phyloP scores from a whole-genome alignment of 2,113 vertebrate species.

The Prunella himalayana region DNA sequence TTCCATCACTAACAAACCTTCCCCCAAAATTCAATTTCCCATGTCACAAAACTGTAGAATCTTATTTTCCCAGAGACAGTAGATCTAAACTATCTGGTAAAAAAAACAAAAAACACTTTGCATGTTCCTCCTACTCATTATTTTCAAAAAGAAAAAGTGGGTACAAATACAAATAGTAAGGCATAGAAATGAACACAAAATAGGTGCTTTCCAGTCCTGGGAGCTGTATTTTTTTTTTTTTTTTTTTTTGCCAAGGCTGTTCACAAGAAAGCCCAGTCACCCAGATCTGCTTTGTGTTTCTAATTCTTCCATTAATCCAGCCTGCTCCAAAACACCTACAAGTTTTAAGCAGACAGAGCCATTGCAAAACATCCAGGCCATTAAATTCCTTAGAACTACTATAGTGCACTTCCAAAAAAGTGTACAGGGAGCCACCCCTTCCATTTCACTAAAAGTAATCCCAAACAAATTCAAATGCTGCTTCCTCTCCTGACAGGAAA shows the following conservation, averaged over 20 bases:
- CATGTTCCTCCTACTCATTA: not conserved
- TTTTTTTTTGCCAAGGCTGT: not conserved
- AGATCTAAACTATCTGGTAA: not conserved
- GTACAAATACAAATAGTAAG: not conserved
- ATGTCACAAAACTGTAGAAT: not conserved
- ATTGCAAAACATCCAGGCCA: not conserved
- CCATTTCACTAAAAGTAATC: not conserved
- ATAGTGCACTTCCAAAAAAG: not conserved
- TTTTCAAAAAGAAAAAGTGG: not conserved
- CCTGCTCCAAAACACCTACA: not conserved
- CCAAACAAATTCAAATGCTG: not conserved
- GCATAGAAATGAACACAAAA: not conserved
- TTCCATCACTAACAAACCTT: not conserved
- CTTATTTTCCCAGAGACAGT: not conserved
- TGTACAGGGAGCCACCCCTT: not conserved
- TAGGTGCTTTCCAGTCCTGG: not conserved
- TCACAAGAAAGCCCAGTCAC: not conserved
- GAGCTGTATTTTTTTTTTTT: not conserved
- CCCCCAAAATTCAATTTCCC: not conserved
- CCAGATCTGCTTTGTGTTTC: not conserved
- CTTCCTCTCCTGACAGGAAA: not conserved
- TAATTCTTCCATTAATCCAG: not conserved
- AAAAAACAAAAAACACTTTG: not conserved
- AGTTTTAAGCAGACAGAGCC: not conserved
- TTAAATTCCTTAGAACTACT: not conserved